A percentile compares a stretch with the other conserved stretches of the same genome.
Evolutionary conservation across 2,113 vertebrate species (phyloP).

Genomic region (Desmodus rotundus): DNA sequence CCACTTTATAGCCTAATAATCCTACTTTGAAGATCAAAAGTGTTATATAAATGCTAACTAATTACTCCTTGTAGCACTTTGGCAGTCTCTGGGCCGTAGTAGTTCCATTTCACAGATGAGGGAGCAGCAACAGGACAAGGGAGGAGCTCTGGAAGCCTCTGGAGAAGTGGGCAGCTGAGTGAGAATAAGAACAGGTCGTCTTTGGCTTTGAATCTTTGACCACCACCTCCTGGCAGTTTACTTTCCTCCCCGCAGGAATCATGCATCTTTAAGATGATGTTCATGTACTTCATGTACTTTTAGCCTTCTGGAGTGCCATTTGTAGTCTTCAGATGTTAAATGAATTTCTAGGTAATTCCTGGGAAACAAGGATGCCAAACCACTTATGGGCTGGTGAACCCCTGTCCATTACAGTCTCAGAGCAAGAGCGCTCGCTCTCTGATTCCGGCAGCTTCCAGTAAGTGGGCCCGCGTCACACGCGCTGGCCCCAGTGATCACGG

Average conservation of each 20-base stretch:
- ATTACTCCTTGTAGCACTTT: conserved; percentile 49
- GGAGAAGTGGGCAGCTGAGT: background rate
- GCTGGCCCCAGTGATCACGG: conserved; percentile 32
- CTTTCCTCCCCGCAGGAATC: background rate
- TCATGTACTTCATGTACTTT: background rate
- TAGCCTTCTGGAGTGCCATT: conserved; percentile 41
- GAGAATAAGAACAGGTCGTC: background rate
- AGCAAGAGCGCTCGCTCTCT: conserved; percentile 23
- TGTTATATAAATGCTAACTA: conserved; percentile 53
- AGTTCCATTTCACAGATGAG: conserved; percentile 64
- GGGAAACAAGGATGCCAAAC: conserved; percentile 61
- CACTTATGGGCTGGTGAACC: conserved; percentile 58
- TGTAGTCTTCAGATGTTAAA: conserved; percentile 56
- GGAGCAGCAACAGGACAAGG: conserved; percentile 28
- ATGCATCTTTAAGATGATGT: background rate
- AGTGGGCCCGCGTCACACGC: conserved; percentile 55
- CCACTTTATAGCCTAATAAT: conserved; percentile 68
- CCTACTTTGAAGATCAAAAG: conserved; percentile 73
- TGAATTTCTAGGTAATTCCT: conserved; percentile 71
- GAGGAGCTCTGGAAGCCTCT: background rate
- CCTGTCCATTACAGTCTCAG: conserved; percentile 35
- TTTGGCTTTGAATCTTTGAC: background rate
- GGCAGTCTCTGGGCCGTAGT: background rate
- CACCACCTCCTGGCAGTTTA: background rate
- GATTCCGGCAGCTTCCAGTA: conserved; percentile 70